Evolutionary conservation across 2,113 vertebrate species (phyloP).

Genomic region (Spilogale gracilis): DNA sequence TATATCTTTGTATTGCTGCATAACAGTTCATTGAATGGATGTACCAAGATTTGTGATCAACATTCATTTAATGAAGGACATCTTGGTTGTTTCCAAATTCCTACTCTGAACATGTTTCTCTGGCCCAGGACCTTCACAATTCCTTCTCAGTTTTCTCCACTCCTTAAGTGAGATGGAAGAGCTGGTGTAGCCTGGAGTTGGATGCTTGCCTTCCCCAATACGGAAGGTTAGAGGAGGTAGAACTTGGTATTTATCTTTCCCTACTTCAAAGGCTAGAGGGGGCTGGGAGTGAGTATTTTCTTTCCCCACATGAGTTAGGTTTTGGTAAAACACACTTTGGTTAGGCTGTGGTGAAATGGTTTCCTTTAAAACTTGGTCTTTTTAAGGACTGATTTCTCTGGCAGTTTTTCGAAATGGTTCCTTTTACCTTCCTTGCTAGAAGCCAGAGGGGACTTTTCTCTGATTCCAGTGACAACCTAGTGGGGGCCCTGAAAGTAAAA

Average conservation of each 20-base stretch:
- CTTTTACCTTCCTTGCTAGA: background rate
- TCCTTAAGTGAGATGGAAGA: background rate
- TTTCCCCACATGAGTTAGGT: background rate
- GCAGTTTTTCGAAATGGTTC: background rate
- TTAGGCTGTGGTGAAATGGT: background rate
- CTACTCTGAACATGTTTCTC: background rate
- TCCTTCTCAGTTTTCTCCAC: background rate
- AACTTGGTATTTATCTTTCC: background rate
- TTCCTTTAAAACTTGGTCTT: background rate
- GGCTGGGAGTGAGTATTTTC: background rate
- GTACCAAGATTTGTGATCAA: background rate
- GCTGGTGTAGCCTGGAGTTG: no score
- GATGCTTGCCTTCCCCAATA: background rate
- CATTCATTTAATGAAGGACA: background rate
- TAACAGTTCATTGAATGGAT: background rate
- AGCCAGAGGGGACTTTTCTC: background rate
- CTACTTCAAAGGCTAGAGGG: background rate
- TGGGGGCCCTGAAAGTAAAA: background rate
- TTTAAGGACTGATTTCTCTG: background rate
- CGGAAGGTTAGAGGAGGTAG: background rate
- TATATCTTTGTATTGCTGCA: background rate
- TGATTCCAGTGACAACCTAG: background rate
- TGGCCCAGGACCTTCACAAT: background rate
- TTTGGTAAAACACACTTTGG: background rate
- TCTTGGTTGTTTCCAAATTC: background rate